Evolutionary conservation across 2,888 invertebrate genomes (phyloP).

Genomic region (Watsonalla cultraria): DNA sequence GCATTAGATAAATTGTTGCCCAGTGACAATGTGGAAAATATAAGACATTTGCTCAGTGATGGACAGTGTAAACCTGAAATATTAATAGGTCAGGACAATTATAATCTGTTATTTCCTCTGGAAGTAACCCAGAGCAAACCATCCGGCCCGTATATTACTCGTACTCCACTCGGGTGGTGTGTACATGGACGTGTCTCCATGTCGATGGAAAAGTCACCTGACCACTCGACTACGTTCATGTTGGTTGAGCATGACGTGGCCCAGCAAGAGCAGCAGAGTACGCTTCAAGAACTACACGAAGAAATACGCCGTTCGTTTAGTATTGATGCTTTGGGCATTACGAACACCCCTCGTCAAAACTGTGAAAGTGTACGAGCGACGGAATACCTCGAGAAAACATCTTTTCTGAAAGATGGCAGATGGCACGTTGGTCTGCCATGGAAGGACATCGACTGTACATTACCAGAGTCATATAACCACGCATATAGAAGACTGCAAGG

Average conservation of each 20-base stretch:
- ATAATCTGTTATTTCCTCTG: conserved; percentile 19
- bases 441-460: conserved; percentile 9
- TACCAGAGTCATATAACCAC: conserved; percentile 13
- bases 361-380: conserved; percentile 7
- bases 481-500: no score
- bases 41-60: no score
- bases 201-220: no score
- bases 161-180: conserved; percentile 19
- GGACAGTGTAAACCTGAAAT: conserved; percentile 18
- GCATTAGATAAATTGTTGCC: no score
- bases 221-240: no score
- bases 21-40: no score
- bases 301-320: conserved; percentile 10
- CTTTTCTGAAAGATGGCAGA: conserved; percentile 9
- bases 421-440: conserved; percentile 25
- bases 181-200: conserved; percentile 18
- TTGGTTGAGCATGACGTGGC: no score
- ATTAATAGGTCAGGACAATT: conserved; percentile 29
- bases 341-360: conserved; percentile 11
- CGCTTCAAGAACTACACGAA: conserved; percentile 5
- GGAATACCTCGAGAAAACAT: conserved; percentile 12
- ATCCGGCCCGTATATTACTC: conserved; percentile 17
- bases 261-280: neutral
- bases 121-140: conserved; percentile 11
- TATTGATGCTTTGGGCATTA: conserved; percentile 14